A percentile compares a stretch with the other conserved stretches of the same genome.
phyloP scores from a whole-genome alignment of 2,888 invertebrate genomes.

The Lithophane leautieri region DNA sequence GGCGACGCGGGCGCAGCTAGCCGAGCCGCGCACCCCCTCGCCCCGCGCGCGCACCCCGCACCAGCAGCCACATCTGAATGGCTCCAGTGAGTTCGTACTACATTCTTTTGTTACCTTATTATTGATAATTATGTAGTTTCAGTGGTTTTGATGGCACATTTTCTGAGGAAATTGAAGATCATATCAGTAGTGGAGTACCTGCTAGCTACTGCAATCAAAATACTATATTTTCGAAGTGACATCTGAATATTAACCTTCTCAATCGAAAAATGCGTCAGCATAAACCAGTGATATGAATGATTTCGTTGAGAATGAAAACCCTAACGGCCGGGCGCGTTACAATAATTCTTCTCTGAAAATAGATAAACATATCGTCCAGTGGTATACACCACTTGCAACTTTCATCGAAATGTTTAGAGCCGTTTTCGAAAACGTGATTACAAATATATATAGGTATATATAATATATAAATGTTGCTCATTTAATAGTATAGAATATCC shows the following conservation, averaged over 20 bases:
- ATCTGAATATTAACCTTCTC: not conserved
- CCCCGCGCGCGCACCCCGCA: slow-evolving; percentile 84
- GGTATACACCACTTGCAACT: too few relatives aligned
- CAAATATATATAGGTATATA: too few relatives aligned
- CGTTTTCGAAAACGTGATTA: too few relatives aligned
- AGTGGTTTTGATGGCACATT: slow-evolving; percentile 4
- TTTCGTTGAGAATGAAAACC: not conserved
- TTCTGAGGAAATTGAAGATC: not conserved
- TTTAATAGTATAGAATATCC: not conserved
- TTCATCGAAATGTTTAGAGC: too few relatives aligned
- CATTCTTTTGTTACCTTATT: slow-evolving; percentile 61
- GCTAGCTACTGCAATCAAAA: not conserved
- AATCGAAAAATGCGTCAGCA: not conserved
- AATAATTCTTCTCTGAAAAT: not conserved
- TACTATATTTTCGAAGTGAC: not conserved
- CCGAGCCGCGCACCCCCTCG: slow-evolving; percentile 85
- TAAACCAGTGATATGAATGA: not conserved
- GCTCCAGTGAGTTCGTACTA: slow-evolving; percentile 91
- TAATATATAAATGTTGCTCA: too few relatives aligned
- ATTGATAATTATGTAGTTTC: not conserved
- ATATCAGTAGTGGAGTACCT: not conserved
- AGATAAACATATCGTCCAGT: too few relatives aligned
- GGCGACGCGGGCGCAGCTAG: slow-evolving; percentile 86
- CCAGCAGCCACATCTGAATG: slow-evolving; percentile 87
- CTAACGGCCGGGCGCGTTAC: not conserved